Base-by-base conservation (phyloP, 2,888 invertebrate species). In the Laothoe populi region DNA sequence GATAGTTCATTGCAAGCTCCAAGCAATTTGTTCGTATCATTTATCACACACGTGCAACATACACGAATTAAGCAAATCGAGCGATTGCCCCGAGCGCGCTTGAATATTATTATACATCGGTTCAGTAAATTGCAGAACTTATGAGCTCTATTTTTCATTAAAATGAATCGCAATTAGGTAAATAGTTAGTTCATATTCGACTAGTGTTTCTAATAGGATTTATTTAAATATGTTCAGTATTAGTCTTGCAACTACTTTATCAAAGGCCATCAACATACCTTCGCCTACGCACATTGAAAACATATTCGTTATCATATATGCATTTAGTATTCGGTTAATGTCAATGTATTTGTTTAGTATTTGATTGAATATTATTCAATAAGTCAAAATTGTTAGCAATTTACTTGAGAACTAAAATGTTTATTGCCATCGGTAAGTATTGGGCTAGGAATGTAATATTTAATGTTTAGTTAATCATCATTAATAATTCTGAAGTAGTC, bases 231-330 rank as follows among this genome's bases (percentile, higher is more conserved):
- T 19, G 19, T 53, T 53, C 35, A 19, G 35, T 11, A 21, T 35
- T 53, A 53, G 35, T 35, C 26, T 46, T 46, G 46, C 24, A 13
- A 24, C 21, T 21, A 46, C 19, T 53, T 53, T 53, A 53, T 53
- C 53, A 53, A 31, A 53, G 53, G 53, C 11, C 53, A 53, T 53
- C 53, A 53, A 35, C 53, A 31, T 53, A 11, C 53, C 35, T 16
- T 16, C 35, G 19, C 53, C 53, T 35, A 53, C 53, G 53, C 19
- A 35, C 35, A 11, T 19, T 31, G 35, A n/a, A 42, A 44, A 53
- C 11, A 19, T 35, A 35, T 19, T 19, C 35, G 19, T 21, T 53
- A 35, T 53, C 35, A 19, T 35, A 49, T n/a, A 49, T 26, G 35
- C 53, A 19, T 53, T n/a, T 53, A 53, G 53, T 19, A 19, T 53